Base-by-base conservation (phyloP, 2,113 vertebrate genomes). In the Chauna torquata region DNA sequence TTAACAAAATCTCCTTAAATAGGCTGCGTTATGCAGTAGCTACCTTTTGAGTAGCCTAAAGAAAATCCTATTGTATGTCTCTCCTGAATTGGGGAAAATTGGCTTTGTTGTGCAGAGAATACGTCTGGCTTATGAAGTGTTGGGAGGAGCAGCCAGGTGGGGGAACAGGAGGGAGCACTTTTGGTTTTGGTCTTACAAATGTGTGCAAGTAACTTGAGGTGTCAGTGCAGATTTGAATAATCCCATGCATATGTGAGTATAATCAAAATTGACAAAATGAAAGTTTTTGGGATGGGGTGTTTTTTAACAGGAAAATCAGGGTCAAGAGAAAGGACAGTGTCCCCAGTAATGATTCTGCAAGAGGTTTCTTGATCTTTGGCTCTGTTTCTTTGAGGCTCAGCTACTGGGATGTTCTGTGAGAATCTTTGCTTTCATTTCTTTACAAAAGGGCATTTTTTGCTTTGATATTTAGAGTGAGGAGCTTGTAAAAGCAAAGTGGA, bases 11-110 rank as follows among this genome's bases (percentile, higher is more conserved):
- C 78, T 87, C 75, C 76, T 80, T 94, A 95, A 97, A 76, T 70
- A 95, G 88, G 49, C 64, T 75, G 55, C 82, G 40, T 92, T 94
- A 64, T 92, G 71, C 20, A 6, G 62, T 71, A 55, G 88, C 92
- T 96, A 45, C 58, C 30, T 96, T 93, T 62, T 90, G 82, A 92
- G 83, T 34, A 78, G 71, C 79, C 59, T 86, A 30, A 81, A 90
- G 80, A 92, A 96, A 96, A 90, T 82, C 71, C 54, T 62, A 0
- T 45, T 80, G 62, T 11, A 1, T 32, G 24, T 49, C 49, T 88
- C 44, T 49, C 68, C 64, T 88, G 82, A 74, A 58, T 6, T 55
- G 71, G 66, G 76, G 85, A 80, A 68, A 75, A 91, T 42, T 30
- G 64, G 32, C n/a, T 88, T 77, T 83, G 32, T 70, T 80, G 66